Evolutionary conservation across 35 echinoderm and acorn worm genomes (phyloP).

Genomic region (Eucidaris tribuloides): DNA sequence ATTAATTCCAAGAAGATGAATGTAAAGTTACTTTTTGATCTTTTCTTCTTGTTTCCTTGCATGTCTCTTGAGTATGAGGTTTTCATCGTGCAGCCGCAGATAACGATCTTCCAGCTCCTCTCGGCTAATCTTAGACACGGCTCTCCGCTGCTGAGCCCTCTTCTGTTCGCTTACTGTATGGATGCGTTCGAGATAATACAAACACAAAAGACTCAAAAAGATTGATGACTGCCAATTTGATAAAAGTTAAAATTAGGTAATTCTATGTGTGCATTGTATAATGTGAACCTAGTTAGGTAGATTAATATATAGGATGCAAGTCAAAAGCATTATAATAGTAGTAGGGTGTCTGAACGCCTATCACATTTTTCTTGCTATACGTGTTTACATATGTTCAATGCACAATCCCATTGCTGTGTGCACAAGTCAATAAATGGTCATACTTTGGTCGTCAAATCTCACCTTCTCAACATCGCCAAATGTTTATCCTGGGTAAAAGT

Average conservation of each 20-base stretch:
- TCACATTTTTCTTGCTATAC: too few relatives aligned
- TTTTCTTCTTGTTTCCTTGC: slow-evolving; percentile 98
- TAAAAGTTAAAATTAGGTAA: background rate
- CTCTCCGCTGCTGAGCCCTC: slow-evolving; percentile 76
- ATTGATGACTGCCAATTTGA: background rate
- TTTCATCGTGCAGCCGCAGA: slow-evolving; percentile 88
- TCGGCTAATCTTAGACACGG: slow-evolving; percentile 68
- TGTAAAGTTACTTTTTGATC: slow-evolving; percentile 98
- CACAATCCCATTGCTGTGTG: too few relatives aligned
- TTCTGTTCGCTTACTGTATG: slow-evolving; percentile 69
- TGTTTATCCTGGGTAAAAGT: too few relatives aligned
- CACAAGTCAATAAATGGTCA: too few relatives aligned
- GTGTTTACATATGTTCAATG: too few relatives aligned
- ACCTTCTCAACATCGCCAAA: too few relatives aligned
- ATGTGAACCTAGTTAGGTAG: background rate
- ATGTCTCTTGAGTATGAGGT: slow-evolving; percentile 89
- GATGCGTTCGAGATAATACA: background rate
- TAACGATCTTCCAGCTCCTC: slow-evolving; percentile 95
- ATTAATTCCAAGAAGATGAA: too few relatives aligned
- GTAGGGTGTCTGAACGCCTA: too few relatives aligned
- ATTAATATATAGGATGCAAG: background rate
- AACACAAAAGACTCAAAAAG: background rate
- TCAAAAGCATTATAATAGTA: background rate
- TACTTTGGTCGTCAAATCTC: too few relatives aligned
- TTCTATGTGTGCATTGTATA: background rate